Evolutionary conservation across 2,113 vertebrate species (phyloP).

Genomic region (Alligator sinensis): DNA sequence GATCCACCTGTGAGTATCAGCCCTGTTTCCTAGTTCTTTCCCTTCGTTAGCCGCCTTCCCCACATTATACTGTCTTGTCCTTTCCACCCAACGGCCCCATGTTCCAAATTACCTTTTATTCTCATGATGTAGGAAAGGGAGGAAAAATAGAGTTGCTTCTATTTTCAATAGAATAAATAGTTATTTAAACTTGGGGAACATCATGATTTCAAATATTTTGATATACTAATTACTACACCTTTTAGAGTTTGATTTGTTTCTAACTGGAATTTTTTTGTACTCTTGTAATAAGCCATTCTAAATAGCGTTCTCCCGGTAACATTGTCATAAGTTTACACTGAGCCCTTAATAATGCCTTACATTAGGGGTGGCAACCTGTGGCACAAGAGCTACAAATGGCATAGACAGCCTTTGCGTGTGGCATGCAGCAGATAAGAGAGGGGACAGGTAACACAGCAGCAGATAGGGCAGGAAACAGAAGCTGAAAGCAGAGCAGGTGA

Average conservation of each 20-base stretch:
- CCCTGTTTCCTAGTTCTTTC: neutral
- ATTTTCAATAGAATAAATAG: neutral
- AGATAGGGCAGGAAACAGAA: too few relatives aligned
- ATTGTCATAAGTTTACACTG: neutral
- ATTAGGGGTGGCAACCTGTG: too few relatives aligned
- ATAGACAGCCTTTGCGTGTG: too few relatives aligned
- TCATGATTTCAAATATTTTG: neutral
- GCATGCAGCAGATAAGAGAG: too few relatives aligned
- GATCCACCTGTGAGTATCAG: neutral
- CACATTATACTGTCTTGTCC: neutral
- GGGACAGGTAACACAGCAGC: too few relatives aligned
- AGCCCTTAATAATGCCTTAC: neutral
- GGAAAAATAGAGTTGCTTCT: neutral
- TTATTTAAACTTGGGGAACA: neutral
- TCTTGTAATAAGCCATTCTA: neutral
- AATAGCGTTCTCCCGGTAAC: neutral
- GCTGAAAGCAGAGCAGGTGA: too few relatives aligned
- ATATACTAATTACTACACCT: neutral
- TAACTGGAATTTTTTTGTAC: neutral
- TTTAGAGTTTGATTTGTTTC: too few relatives aligned
- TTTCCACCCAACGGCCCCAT: neutral
- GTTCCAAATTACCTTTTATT: neutral
- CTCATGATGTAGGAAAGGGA: neutral
- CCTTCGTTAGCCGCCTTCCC: neutral
- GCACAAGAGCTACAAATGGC: too few relatives aligned